Base-by-base conservation (phyloP, 1,140 invertebrate species). In the Eueides isabella region DNA sequence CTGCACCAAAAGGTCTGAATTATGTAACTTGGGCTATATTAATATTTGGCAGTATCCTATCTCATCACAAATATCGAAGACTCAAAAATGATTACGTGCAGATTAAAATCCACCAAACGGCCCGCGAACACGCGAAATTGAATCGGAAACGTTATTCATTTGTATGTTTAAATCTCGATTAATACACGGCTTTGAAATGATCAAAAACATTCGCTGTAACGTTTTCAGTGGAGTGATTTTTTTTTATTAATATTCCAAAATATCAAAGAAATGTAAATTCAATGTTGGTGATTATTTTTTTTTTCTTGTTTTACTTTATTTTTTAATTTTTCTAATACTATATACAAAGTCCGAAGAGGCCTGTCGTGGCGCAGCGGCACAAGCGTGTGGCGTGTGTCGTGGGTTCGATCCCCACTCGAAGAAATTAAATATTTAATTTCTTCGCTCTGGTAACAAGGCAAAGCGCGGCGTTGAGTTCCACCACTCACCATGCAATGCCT, bases 141-240 rank as follows among this genome's bases (percentile, higher is more conserved):
- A 14, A 55, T 55, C 48, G 48, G 19, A 55, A 55, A 55, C 26
- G 48, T 12, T 55, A 55, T 55, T 9, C 48, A 26, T 55, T 55
- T 55, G 48, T 55, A 26, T 55, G 19, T 14, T 55, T 55, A 55
- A 26, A 55, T 55, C 23, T 55, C 48, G 48, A 55, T 55, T 55
- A 55, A 55, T 55, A 55, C 48, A 55, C 48, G 48, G 23, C 19
- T 55, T 55, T 55, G 48, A 55, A 55, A 55, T 55, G 19, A 55
- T 55, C 48, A 55, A 26, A 55, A 55, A 55, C 48, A 11, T 55
- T 55, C 23, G 19, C 19, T 55, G 48, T 55, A 55, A 55, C 48
- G n/a, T 55, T 55, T 55, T 55, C 9, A 19, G 48, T 55, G 48
- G 19, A 55, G 23, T 19, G 48, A 19, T 4, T 11, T 4, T 55